phyloP scores from a whole-genome alignment of 2,888 invertebrate genomes.

The Macaria notata region DNA sequence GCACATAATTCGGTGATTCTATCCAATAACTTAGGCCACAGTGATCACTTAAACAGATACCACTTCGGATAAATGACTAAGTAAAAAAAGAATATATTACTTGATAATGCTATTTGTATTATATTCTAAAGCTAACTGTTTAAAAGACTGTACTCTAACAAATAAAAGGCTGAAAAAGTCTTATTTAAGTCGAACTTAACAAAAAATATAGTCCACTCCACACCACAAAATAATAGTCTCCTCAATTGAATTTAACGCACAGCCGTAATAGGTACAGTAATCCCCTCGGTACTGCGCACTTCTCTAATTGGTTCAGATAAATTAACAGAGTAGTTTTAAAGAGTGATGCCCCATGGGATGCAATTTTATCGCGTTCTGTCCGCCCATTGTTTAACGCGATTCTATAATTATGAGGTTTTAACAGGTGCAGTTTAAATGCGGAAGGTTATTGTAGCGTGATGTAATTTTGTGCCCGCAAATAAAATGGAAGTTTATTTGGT shows the following conservation, averaged over 20 bases:
- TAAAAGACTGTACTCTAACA: too few species aligned
- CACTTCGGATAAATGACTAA: too few species aligned
- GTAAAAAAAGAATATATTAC: too few species aligned
- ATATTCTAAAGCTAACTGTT: too few species aligned
- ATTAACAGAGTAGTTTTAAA: constrained; percentile 77
- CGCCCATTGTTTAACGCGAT: constrained; percentile 57
- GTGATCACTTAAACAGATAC: too few species aligned
- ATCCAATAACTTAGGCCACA: too few species aligned
- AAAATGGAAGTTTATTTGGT: too few species aligned
- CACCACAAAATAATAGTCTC: neutral
- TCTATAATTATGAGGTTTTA: constrained; percentile 58
- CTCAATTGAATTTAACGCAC: constrained; percentile 54
- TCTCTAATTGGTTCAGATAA: constrained; percentile 77
- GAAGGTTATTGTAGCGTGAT: constrained; percentile 7
- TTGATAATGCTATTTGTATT: too few species aligned
- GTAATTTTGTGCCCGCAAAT: neutral
- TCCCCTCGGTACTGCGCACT: constrained; percentile 59
- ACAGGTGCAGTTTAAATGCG: constrained; percentile 21
- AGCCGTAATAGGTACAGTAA: constrained; percentile 63
- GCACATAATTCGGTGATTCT: too few species aligned
- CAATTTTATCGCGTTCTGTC: constrained; percentile 63
- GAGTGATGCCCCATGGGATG: constrained; percentile 66
- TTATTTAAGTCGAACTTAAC: too few species aligned
- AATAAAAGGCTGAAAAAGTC: too few species aligned
- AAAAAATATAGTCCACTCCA: too few species aligned